Conservation (phyloP, 2,113 vertebrate genomes). For the Hystrix cristata region DNA sequence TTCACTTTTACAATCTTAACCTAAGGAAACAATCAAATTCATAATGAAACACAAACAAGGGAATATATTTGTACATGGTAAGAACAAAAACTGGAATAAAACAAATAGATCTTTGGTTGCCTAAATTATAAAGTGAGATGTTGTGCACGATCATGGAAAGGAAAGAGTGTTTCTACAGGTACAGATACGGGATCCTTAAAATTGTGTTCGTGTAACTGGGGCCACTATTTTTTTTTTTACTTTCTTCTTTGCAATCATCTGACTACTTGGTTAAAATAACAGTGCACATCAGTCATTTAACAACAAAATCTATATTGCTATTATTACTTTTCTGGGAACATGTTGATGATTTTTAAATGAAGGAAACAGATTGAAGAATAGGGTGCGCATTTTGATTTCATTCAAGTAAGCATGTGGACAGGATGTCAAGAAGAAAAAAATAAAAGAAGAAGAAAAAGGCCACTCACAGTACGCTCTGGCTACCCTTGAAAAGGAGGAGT, state of each 20-base stretch:
- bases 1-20: conserved; percentile 8
- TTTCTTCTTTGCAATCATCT: not conserved
- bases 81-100: not conserved
- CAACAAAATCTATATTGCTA: conserved; percentile 23
- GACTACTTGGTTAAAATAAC: conserved; percentile 31
- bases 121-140: not conserved
- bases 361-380: not conserved
- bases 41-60: not conserved
- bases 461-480: not conserved
- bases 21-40: not conserved
- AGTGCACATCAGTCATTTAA: not conserved
- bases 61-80: not conserved
- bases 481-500: not conserved
- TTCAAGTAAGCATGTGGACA: not conserved
- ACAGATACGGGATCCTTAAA: not conserved
- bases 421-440: not conserved
- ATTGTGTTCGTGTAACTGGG: not conserved
- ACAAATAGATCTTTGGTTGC: not conserved
- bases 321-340: not conserved
- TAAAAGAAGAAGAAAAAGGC: not conserved
- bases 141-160: not conserved
- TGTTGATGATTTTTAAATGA: not conserved
- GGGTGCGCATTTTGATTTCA: not conserved
- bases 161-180: not conserved
- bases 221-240: not conserved